These are phyloP conservation scores for Cairina moschata DNA, from an alignment of 2,113 vertebrate species.

Conservation along the genomic window DNA sequence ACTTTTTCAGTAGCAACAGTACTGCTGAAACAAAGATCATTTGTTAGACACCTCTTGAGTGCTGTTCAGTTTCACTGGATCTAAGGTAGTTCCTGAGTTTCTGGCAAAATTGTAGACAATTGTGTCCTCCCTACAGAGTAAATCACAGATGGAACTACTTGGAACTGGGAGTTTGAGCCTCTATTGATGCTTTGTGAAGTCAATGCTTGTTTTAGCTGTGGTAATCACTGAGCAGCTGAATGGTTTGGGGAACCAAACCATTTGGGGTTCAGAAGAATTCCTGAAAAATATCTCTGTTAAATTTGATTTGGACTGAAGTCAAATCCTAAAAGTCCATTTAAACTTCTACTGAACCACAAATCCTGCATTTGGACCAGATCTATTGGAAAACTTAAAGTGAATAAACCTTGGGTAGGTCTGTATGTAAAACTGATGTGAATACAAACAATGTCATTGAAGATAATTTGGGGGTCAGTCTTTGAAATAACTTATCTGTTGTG, in stretches of 20 bases:
- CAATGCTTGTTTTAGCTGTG: conserved; percentile 69
- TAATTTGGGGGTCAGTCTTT: background rate
- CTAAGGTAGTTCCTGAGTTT: conserved; percentile 26
- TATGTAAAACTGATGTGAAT: background rate
- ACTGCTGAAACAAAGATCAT: background rate
- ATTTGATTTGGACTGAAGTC: conserved; percentile 58
- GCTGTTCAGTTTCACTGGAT: background rate
- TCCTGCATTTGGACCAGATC: conserved; percentile 38
- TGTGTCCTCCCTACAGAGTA: conserved; percentile 42
- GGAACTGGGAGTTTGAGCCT: conserved; percentile 62
- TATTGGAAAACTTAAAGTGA: background rate
- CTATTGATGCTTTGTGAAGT: conserved; percentile 63
- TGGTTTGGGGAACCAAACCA: conserved; percentile 55
- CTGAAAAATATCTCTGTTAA: conserved; percentile 71
- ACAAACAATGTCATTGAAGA: background rate
- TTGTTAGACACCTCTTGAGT: background rate
- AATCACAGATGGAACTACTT: conserved; percentile 66
- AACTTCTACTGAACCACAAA: conserved; percentile 34
- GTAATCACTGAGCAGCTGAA: conserved; percentile 70
- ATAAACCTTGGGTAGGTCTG: background rate
- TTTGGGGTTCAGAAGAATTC: conserved; percentile 69
- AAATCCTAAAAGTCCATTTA: conserved; percentile 59
- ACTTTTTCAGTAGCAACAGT: background rate
- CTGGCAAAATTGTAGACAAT: conserved; percentile 45
- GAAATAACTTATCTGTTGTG: background rate